These are phyloP conservation scores for Lithophane semibrunnea DNA, from an alignment of 2,888 invertebrate genomes.

Conservation along the genomic window DNA sequence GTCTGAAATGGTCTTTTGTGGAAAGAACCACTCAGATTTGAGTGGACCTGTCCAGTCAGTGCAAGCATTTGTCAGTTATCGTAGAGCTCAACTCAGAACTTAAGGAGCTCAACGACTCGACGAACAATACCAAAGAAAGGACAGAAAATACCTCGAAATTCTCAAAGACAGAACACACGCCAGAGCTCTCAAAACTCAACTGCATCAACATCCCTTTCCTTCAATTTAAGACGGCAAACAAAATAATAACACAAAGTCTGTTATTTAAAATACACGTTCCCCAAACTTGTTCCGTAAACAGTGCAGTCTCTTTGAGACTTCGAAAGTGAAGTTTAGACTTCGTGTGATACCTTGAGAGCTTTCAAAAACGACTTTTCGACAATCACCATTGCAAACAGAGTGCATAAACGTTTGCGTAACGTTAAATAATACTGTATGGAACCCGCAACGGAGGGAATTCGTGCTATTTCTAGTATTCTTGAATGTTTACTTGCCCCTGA, in stretches of 20 bases:
- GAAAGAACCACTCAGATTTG: too few species aligned
- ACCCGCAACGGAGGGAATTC: conserved; percentile 7
- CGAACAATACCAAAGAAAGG: too few species aligned
- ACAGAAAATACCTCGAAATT: not conserved
- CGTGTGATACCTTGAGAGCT: conserved; percentile 47
- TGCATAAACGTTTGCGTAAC: conserved; percentile 44
- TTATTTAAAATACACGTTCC: conserved; percentile 42
- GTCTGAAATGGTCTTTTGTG: too few species aligned
- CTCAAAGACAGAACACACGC: conserved; percentile 14
- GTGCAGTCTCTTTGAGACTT: conserved; percentile 51
- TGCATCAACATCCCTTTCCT: conserved; percentile 27
- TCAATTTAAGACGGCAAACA: conserved; percentile 35
- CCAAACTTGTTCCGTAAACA: conserved; percentile 42
- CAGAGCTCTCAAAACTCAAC: conserved; percentile 22
- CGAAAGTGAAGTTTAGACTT: conserved; percentile 50
- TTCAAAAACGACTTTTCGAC: conserved; percentile 46
- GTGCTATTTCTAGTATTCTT: conserved; percentile 27
- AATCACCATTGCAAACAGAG: conserved; percentile 44
- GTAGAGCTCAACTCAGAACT: too few species aligned
- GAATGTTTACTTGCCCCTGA: conserved; percentile 22
- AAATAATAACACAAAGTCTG: conserved; percentile 45
- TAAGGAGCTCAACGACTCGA: too few species aligned
- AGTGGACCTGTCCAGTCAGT: too few species aligned
- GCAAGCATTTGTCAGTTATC: too few species aligned
- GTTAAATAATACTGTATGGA: conserved; percentile 47